Base-by-base conservation (phyloP, 2,797 vertebrate species). In the Megalops cyprinoides region DNA sequence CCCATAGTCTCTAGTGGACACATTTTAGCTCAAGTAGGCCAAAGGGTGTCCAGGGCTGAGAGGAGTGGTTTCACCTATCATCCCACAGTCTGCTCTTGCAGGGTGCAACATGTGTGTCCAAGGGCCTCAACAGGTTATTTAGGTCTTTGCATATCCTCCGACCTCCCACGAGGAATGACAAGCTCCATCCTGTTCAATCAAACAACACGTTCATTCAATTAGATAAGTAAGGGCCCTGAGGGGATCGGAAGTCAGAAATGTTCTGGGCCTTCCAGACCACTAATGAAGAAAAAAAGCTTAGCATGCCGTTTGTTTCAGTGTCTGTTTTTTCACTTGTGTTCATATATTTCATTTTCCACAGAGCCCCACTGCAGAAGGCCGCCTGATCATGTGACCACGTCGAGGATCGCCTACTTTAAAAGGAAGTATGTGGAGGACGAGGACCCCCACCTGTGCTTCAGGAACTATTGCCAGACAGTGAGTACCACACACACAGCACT, bases 341-440 rank as follows among this genome's bases (percentile, higher is more conserved):
- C n/a, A 10, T 25, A n/a, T 51, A 18, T 69, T 42, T 20, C 42
- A 20, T 91, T 92, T 90, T 88, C 87, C 86, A 18, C 93, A 96
- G 96, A 93, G 91, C 92, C 93, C 0, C 92, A 94, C 91, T 97
- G 94, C 88, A 94, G 96, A 91, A 94, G 95, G 91, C 90, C 93
- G 90, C 95, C 97, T 81, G 95, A 95, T 92, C 96, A 96, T 87
- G 90, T 95, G 90, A 94, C 97, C 51, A 91, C 97, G 88, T 96
- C 97, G 76, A 97, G 96, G 92, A 95, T 97, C 74, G 92, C 97
- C 76, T 97, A 97, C 93, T 97, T 98, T 93, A 99, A 99, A 94
- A 97, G 98, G 92, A 98, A 98, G 93, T 97, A 96, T 91, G 94
- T 98, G 82, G 97, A 97, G 87, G 97, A 98, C 81, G 96, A 98